Evolutionary conservation across 2,113 vertebrate genomes (phyloP).

Genomic region (Stegostoma tigrinum): DNA sequence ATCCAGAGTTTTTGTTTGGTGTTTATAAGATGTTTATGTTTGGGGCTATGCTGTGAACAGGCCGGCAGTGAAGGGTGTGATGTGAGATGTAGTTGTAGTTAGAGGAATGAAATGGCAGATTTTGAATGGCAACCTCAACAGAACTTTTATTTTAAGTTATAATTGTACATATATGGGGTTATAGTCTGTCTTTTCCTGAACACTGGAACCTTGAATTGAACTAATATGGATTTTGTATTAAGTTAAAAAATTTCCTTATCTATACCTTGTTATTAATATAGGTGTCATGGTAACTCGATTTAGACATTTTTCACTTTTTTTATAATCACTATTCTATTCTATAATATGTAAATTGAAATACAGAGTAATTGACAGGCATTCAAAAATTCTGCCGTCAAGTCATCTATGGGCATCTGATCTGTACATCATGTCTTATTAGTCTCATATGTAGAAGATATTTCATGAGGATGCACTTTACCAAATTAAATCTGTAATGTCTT

Average conservation of each 20-base stretch:
- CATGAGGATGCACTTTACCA: background rate
- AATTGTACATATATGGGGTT: background rate
- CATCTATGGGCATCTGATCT: background rate
- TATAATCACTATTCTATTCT: too few relatives aligned
- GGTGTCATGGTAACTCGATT: too few relatives aligned
- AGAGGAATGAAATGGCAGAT: background rate
- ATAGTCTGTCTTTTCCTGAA: too few relatives aligned
- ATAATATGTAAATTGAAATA: background rate
- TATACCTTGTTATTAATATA: too few relatives aligned
- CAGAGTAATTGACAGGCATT: background rate
- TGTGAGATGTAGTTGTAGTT: background rate
- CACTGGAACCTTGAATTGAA: too few relatives aligned
- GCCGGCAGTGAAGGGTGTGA: too few relatives aligned
- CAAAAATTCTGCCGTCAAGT: background rate
- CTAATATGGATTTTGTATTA: too few relatives aligned
- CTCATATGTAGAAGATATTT: background rate
- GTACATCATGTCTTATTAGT: background rate
- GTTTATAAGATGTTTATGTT: constrained; percentile 37
- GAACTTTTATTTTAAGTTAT: background rate
- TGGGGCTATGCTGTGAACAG: background rate
- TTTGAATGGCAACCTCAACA: background rate
- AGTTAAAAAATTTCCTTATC: too few relatives aligned
- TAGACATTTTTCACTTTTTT: too few relatives aligned
- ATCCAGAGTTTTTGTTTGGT: too few relatives aligned
- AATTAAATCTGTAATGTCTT: background rate